These are phyloP conservation scores for Panopea generosa DNA, from an alignment of 2,888 invertebrate genomes.

Conservation along the genomic window DNA sequence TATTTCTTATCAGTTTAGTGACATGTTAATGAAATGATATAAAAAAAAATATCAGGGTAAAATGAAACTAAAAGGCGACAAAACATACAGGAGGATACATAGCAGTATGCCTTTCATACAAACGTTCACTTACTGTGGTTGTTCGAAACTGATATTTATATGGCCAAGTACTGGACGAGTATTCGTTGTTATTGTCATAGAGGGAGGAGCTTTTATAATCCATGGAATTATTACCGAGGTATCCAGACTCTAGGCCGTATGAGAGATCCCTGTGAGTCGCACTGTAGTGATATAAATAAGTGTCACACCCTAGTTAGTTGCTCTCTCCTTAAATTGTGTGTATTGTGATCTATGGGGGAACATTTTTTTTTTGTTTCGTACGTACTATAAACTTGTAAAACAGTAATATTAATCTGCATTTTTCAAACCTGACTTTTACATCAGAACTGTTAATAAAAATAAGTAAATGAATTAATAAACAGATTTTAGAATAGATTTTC, in stretches of 20 bases:
- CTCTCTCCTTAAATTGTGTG: not conserved
- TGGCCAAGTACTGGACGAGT: constrained; percentile 74
- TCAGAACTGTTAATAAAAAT: too few relatives aligned
- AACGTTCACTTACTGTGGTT: constrained; percentile 65
- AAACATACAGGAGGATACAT: constrained; percentile 11
- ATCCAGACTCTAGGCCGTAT: constrained; percentile 66
- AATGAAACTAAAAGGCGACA: constrained; percentile 18
- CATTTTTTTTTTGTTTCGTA: too few relatives aligned
- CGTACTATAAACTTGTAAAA: too few relatives aligned
- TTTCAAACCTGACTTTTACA: too few relatives aligned
- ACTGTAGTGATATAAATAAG: constrained; percentile 54
- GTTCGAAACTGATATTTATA: constrained; percentile 80
- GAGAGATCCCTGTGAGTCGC: constrained; percentile 47
- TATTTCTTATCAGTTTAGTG: too few relatives aligned
- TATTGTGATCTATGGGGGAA: not conserved
- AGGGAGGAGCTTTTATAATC: constrained; percentile 73
- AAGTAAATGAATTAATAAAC: too few relatives aligned
- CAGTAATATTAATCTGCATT: too few relatives aligned
- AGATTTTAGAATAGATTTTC: too few relatives aligned
- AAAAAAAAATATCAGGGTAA: constrained; percentile 16
- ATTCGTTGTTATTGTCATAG: constrained; percentile 64
- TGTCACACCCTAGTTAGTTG: constrained; percentile 9
- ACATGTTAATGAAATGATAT: too few relatives aligned
- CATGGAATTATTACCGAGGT: constrained; percentile 68
- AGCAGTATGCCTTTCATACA: constrained; percentile 40